Base-by-base conservation (phyloP, 2,797 vertebrate genomes). In the Furcifer pardalis region DNA sequence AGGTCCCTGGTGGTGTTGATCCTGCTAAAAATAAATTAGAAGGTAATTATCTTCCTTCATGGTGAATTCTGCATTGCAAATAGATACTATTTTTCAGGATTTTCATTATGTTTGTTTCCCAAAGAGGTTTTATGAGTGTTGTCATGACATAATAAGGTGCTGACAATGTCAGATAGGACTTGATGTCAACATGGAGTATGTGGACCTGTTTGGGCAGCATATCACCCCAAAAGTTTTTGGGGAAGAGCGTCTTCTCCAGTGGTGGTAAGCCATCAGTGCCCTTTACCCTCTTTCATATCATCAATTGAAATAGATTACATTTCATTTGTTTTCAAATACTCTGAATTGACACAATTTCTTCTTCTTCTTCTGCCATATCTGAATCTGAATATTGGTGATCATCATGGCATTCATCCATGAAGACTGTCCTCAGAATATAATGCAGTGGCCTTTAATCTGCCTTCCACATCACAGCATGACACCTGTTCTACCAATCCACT, bases 11-110 rank as follows among this genome's bases (percentile, higher is more conserved):
- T 86, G 87, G 37, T 42, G 81, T 77, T 66, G 40, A 40, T 13
- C 2, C 7, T 85, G 85, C 82, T 89, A 81, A 86, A 90, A 92
- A 88, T 74, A 91, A 87, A 89, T 82, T 44, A 74, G 91, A 92
- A 86, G 73, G 21, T 84, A 92, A 90, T 87, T 6, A 0, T 5
- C 90, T 92, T 90, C 35, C 72, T 89, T 88, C 84, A 88, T 86
- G 74, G 77, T 42, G 25, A 83, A 80, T 88, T 91, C 76, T 63
- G 89, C 75, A 84, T 66, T 37, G 15, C 72, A 91, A 23, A 30
- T 10, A 88, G 72, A 82, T 78, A 74, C 63, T 44, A 5, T 49
- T 66, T 71, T 66, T 72, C 40, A 84, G 49, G 27, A 87, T 79
- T 76, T 65, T 71, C 84, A 25, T 81, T 88, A 85, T 56, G 68